These are phyloP conservation scores for Grammomys surdaster DNA, from an alignment of 2,113 vertebrate species.

Conservation along the genomic window DNA sequence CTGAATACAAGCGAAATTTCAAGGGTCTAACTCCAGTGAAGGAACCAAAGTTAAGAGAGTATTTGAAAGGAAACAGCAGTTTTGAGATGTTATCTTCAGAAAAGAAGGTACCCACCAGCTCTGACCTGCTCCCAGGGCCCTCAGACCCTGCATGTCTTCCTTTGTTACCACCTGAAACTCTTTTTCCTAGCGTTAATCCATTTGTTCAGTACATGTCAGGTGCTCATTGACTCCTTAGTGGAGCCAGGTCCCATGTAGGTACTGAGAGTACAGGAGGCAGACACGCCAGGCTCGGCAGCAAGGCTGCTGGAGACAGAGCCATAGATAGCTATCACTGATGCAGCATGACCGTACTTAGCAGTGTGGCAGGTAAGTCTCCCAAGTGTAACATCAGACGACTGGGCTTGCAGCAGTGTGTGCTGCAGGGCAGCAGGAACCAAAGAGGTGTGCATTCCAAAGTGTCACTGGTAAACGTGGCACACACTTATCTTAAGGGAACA, in stretches of 20 bases:
- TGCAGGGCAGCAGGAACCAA: neutral
- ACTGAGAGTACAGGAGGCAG: neutral
- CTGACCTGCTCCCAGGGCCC: slow-evolving; percentile 8
- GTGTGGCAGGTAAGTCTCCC: neutral
- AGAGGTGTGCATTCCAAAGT: slow-evolving; percentile 9
- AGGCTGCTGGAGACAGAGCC: neutral
- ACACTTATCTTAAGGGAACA: neutral
- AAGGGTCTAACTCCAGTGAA: slow-evolving; percentile 84
- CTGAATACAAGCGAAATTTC: slow-evolving; percentile 87
- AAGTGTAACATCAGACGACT: neutral
- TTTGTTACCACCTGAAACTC: neutral
- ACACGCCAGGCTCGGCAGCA: neutral
- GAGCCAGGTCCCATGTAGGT: neutral
- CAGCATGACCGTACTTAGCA: neutral
- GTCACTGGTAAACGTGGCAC: neutral
- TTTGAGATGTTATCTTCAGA: slow-evolving; percentile 73
- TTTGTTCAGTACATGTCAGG: neutral
- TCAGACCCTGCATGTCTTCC: neutral
- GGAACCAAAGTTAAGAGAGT: slow-evolving; percentile 81
- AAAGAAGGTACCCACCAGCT: slow-evolving; percentile 79
- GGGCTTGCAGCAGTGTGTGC: neutral
- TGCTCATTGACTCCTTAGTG: neutral
- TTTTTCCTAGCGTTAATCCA: neutral
- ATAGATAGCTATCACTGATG: neutral
- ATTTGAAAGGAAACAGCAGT: slow-evolving; percentile 83